Conservation (phyloP, 2,888 invertebrate species). For the Agrochola macilenta region DNA sequence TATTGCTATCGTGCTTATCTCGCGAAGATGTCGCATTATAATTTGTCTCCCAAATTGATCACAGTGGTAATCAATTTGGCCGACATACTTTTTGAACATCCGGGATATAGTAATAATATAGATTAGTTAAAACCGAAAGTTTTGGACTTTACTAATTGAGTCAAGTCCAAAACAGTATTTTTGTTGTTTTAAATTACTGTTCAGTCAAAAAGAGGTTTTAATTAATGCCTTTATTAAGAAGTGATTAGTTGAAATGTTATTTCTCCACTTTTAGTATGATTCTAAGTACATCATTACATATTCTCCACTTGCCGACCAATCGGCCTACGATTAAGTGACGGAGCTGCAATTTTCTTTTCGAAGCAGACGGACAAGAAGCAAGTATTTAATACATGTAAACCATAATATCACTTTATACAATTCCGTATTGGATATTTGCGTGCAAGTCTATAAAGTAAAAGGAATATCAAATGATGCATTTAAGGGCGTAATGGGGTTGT, state of each 20-base stretch:
- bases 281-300: constrained; percentile 19
- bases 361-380: constrained; percentile 46
- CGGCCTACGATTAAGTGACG: constrained; percentile 28
- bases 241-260: not conserved
- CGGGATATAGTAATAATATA: not conserved
- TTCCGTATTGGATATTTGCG: constrained; percentile 71
- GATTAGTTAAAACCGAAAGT: not conserved
- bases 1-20: not conserved
- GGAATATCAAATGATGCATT: constrained; percentile 84
- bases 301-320: constrained; percentile 5
- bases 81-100: not conserved
- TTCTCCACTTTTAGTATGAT: not conserved
- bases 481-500: constrained; percentile 78
- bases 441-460: constrained; percentile 74
- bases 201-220: not conserved
- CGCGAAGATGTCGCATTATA: not conserved
- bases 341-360: constrained; percentile 42
- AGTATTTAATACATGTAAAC: constrained; percentile 57
- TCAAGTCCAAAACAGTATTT: not conserved
- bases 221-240: not conserved
- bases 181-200: constrained; percentile 6
- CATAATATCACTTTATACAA: constrained; percentile 28
- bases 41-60: constrained; percentile 16
- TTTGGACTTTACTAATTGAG: not conserved
- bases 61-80: constrained; percentile 17